A percentile compares a stretch with the other conserved stretches of the same genome.
These are phyloP conservation scores for Oncorhynchus nerka DNA, from an alignment of 2,113 vertebrate species.

Conservation along the genomic window DNA sequence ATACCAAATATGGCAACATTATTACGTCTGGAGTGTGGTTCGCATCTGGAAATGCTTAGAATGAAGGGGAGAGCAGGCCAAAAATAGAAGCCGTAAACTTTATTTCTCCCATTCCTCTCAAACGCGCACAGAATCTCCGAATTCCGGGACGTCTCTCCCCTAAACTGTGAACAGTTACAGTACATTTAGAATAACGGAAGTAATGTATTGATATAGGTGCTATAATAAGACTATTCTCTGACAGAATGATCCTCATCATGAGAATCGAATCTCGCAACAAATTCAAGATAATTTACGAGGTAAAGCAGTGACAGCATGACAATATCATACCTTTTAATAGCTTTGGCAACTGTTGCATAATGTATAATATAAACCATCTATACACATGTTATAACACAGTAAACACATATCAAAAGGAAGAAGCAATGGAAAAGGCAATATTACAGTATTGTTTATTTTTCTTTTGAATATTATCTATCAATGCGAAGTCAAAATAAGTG, in stretches of 20 bases:
- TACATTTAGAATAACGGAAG: neutral
- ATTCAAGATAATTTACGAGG: neutral
- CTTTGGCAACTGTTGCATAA: neutral
- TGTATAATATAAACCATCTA: neutral
- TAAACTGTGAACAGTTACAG: neutral
- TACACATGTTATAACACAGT: neutral
- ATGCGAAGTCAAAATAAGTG: neutral
- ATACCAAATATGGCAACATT: conserved; percentile 99
- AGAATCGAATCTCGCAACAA: neutral
- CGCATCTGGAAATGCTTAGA: conserved; percentile 96
- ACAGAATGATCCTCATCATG: neutral
- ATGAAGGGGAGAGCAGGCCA: conserved; percentile 80
- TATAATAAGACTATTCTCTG: neutral
- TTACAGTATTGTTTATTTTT: neutral
- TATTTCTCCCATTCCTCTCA: conserved; percentile 62
- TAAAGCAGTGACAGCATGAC: neutral
- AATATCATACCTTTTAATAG: neutral
- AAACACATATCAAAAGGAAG: neutral
- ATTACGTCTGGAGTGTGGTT: conserved; percentile 94
- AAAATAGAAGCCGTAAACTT: conserved; percentile 77
- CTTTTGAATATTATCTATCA: neutral
- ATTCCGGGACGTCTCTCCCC: neutral
- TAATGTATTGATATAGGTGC: neutral
- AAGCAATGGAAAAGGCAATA: neutral
- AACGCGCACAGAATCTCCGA: conserved; percentile 1